phyloP scores from a whole-genome alignment of 2,113 vertebrate species.

The Oceanites oceanicus region DNA sequence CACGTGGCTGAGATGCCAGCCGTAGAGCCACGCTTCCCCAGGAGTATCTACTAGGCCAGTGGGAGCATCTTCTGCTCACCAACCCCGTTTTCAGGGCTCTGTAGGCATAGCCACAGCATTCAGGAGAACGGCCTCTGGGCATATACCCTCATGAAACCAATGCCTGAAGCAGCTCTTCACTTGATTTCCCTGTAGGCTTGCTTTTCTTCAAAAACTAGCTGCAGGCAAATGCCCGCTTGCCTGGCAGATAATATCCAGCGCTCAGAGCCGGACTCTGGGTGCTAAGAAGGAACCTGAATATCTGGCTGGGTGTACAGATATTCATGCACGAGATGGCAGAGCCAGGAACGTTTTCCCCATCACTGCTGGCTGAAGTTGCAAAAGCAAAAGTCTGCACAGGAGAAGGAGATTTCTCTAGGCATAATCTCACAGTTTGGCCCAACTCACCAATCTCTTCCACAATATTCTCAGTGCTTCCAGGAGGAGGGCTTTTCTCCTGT shows the following conservation, averaged over 20 bases:
- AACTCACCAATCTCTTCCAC: constrained; percentile 62
- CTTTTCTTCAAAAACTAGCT: background rate
- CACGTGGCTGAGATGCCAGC: background rate
- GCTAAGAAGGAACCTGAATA: background rate
- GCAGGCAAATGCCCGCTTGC: background rate
- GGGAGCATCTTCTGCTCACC: background rate
- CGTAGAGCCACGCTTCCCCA: background rate
- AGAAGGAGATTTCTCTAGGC: background rate
- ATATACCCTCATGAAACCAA: background rate
- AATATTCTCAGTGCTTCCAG: constrained; percentile 43
- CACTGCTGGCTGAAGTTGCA: background rate
- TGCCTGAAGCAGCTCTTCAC: background rate
- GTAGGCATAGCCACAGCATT: background rate
- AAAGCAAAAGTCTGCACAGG: background rate
- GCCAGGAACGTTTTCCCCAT: background rate
- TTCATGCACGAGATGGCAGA: background rate
- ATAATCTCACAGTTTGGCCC: background rate
- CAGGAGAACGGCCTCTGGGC: background rate
- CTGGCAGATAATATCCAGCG: background rate
- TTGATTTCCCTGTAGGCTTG: background rate
- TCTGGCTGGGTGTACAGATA: background rate
- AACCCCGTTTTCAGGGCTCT: background rate
- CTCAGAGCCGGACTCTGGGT: background rate
- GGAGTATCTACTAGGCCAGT: background rate
- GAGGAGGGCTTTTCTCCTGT: constrained; percentile 33